Base-by-base conservation (phyloP, 2,113 vertebrate species). In the Coracopsis vasa region DNA sequence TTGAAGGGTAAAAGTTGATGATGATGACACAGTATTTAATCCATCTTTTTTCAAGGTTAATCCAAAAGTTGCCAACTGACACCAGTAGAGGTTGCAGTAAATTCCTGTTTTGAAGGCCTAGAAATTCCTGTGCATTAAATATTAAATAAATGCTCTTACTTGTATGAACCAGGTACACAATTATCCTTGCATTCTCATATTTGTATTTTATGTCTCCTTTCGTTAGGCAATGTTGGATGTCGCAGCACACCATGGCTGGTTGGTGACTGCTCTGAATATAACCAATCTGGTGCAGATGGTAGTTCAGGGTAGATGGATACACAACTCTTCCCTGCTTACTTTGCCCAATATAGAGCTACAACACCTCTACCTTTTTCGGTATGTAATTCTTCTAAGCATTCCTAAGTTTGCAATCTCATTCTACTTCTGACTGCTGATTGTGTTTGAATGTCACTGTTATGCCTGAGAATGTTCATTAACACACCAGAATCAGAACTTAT, bases 281-380 rank as follows among this genome's bases (percentile, higher is more conserved):
- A 99, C 98, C 74, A 98, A n/a, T 85, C 97, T 99, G 56, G 97
- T 99, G 42, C 99, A 99, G 97, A 99, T 99, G 99, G 95, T 99
- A 17, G 95, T 99, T 83, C 99, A 99, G 97, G 99, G 98, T 6
- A 97, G 99, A 88, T 99, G 99, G 99, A 96, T 99, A 47, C 97
- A 99, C 47, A 98, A 99, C 58, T 99, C 98, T 62, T 99, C 99
- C 5, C 97, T 99, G 47, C 98, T 99, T 72, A 99, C 98, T 10
- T 86, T 99, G 77, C 99, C 99, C 60, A 98, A 99, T 79, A 77
- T 99, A 51, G 98, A 99, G 37, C 97, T 97, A 23, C 99, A 98
- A 1, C 97, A 99, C 95, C 99, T 99, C 83, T 95, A 99, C 58
- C 98, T 99, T 87, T 99, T 99, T 97, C 98, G 98, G 99, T 99